These are phyloP conservation scores for Taeniopygia guttata DNA, from an alignment of 2,797 vertebrate species.

Conservation along the genomic window DNA sequence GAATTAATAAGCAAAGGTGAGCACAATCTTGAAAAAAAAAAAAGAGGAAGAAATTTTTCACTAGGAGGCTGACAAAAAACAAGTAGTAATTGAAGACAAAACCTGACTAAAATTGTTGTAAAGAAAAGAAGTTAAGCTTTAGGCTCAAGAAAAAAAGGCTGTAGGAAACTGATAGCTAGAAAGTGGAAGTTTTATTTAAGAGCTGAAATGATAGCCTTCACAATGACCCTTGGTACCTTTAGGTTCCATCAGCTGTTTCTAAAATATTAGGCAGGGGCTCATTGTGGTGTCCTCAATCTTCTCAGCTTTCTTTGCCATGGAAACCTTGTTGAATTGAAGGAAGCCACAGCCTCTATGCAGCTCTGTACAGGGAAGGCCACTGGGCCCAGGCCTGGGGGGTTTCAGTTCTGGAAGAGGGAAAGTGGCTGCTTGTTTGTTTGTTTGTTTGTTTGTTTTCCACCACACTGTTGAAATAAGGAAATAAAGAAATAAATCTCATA, in stretches of 20 bases:
- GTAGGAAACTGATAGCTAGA: background rate
- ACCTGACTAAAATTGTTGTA: background rate
- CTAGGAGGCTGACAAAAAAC: background rate
- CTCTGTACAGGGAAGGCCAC: background rate
- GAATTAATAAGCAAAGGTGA: background rate
- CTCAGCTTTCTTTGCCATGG: background rate
- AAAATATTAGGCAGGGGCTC: background rate
- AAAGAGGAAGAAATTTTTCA: background rate
- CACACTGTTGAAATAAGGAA: background rate
- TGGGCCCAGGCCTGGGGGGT: background rate
- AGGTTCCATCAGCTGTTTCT: background rate
- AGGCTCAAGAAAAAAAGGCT: background rate
- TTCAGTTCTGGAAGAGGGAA: background rate
- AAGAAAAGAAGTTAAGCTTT: background rate
- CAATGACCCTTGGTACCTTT: background rate
- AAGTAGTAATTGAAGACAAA: background rate
- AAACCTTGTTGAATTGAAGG: background rate
- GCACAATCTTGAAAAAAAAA: background rate
- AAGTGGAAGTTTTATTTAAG: background rate
- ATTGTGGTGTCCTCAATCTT: accelerated
- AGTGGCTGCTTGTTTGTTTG: background rate
- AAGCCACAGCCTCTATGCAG: background rate
- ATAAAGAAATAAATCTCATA: background rate
- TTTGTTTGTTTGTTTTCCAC: background rate
- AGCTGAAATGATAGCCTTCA: background rate